Base-by-base conservation (phyloP, 2,888 invertebrate species). In the Coronaproctus castanopsis region DNA sequence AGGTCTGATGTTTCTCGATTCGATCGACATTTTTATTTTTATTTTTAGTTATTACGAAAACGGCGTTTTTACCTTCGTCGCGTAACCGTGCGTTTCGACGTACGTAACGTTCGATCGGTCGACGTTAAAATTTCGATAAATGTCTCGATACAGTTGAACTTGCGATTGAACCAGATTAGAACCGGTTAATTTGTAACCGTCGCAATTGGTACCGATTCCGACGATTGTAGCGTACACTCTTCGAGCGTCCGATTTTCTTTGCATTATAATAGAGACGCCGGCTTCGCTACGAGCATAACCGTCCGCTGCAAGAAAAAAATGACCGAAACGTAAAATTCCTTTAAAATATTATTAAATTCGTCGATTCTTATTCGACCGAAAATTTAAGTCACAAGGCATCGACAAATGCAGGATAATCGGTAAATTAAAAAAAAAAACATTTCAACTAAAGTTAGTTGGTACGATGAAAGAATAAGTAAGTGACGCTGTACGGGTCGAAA, bases 21-120 rank as follows among this genome's bases (percentile, higher is more conserved):
- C n/a, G n/a, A n/a, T n/a, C n/a, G n/a, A n/a, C n/a, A n/a, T n/a
- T n/a, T n/a, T n/a, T n/a, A n/a, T n/a, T n/a, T n/a, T n/a, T n/a
- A n/a, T n/a, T n/a, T n/a, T n/a, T n/a, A n/a, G n/a, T n/a, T n/a
- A n/a, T n/a, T n/a, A n/a, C n/a, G n/a, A n/a, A n/a, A n/a, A n/a
- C n/a, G n/a, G n/a, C n/a, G n/a, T n/a, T n/a, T n/a, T n/a, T n/a
- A 80, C 84, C 77, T 93, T 93, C 8, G 97, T 97, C 59, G 97
- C 97, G 21, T 97, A 97, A 59, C 97, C 97, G 74, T 98, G 98
- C 57, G 96, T 93, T 74, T 98, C 98, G 1, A 98, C 85, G 72
- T 96, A 98, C 2, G 75, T 76, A 0, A 98, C 87, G 58, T 86
- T 83, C 55, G 75, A 71, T 2, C 97, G 96, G 66, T 85, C 81